Conservation (phyloP, 2,797 vertebrate genomes). For the Pampus argenteus region DNA sequence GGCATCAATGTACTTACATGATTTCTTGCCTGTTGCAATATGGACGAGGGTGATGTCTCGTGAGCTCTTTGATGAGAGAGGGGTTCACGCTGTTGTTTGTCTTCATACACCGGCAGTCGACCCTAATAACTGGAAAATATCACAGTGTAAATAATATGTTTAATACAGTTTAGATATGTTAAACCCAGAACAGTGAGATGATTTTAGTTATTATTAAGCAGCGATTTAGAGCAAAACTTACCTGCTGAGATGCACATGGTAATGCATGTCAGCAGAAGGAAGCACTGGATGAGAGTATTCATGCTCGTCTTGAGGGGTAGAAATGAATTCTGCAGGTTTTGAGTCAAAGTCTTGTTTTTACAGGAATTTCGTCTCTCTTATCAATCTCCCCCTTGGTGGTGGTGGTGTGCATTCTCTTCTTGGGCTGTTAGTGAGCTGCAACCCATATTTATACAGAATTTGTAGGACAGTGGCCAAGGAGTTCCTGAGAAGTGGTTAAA, state of each 20-base stretch:
- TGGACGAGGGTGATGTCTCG: neutral
- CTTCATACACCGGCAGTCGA: neutral
- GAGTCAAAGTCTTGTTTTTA: neutral
- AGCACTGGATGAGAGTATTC: slow-evolving; percentile 26
- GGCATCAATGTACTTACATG: slow-evolving; percentile 80
- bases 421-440: no score
- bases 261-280: slow-evolving; percentile 42
- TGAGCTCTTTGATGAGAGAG: accelerated
- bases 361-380: neutral
- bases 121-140: neutral
- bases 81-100: accelerated
- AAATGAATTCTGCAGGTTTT: neutral
- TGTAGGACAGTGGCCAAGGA: no score
- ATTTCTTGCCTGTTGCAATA: slow-evolving; percentile 63
- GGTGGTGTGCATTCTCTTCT: neutral
- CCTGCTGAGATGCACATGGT: neutral
- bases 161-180: neutral
- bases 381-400: no score
- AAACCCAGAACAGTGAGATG: neutral
- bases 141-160: neutral
- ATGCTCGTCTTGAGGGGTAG: slow-evolving; percentile 19
- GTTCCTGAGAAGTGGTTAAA: no score
- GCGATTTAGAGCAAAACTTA: slow-evolving; percentile 28
- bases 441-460: no score
- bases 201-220: neutral